A percentile compares a stretch with the other conserved stretches of the same genome.
Conservation (phyloP, 2,888 invertebrate genomes). For the Chouioia cunea region DNA sequence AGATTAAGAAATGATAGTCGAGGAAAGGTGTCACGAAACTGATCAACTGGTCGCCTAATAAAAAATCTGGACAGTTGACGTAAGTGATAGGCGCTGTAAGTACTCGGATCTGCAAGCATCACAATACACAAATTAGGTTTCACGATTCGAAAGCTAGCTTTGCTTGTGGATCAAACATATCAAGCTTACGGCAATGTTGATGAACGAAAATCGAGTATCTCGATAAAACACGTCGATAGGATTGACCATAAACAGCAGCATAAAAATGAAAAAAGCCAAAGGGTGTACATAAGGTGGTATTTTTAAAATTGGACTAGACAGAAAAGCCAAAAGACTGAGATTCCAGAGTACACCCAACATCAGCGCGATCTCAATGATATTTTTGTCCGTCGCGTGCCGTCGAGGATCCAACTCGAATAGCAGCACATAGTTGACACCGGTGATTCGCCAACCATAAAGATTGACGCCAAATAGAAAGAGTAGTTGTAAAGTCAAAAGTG, state of each 20-base stretch:
- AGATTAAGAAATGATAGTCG: constrained; percentile 94
- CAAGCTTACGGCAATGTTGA: constrained; percentile 83
- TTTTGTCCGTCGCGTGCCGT: constrained; percentile 93
- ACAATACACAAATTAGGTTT: constrained; percentile 17
- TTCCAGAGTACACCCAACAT: constrained; percentile 97
- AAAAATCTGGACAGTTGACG: constrained; percentile 97
- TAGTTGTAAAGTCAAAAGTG: constrained; percentile 91
- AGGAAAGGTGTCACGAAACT: constrained; percentile 90
- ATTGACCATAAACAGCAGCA: constrained; percentile 89
- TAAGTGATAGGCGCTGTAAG: constrained; percentile 92
- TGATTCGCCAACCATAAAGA: constrained; percentile 96
- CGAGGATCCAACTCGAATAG: constrained; percentile 97
- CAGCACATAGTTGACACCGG: constrained; percentile 97
- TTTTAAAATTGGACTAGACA: constrained; percentile 84
- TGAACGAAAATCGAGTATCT: constrained; percentile 94
- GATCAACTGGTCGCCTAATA: constrained; percentile 98
- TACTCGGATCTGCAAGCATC: constrained; percentile 82
- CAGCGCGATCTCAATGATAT: constrained; percentile 93
- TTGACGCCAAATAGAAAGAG: constrained; percentile 96
- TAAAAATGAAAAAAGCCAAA: constrained; percentile 83
- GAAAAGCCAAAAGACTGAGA: constrained; percentile 86
- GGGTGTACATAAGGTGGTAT: constrained; percentile 96
- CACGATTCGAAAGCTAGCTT: background rate
- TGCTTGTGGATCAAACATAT: constrained; percentile 73
- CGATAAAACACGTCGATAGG: constrained; percentile 92